Evolutionary conservation across 1,140 invertebrate genomes (phyloP), one percentile per base, ranked within the genome.

Genomic region (Pachypeltis micranthus): DNA sequence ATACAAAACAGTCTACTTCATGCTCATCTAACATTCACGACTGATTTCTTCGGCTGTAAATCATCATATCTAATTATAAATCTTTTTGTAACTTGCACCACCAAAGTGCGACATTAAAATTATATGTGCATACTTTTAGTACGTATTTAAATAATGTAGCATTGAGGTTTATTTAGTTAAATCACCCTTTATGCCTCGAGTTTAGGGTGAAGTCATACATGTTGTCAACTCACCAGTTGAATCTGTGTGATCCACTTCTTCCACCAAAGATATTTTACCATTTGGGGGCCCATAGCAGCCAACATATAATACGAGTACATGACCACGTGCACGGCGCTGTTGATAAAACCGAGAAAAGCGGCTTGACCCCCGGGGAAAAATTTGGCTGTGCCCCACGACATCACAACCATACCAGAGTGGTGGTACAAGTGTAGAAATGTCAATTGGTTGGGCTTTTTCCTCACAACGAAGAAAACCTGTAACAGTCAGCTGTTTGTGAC

Each of bases 361-460:
- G 29, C 66, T 65, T 70, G 69, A 44, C 67, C 66, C 72, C 31
- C 65, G 76, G 51, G 63, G 71, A 25, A 69, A 74, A 57, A 75
- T 74, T 63, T 61, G 2, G 84, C 84, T 7, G 80, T 80, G 21
- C 84, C 86, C 86, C 86, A 88, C 1, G 85, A 85, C 68, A 87
- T 81, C 78, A 87, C 81, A 1, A 86, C 86, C 86, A 89, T 90
- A 1, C 87, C 85, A 0, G 86, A 87, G 70, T 94, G 91, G 73
- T 93, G 91, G 70, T 92, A 92, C 66, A 93, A 78, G 68, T 93
- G 91, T n/a, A 95, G 79, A 72, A 92, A 92, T 0, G 88, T 88
- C 24, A 94, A 83, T 75, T 94, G 91, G 2, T 79, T 80, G 60
- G 88, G 82, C 70, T 92, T 92, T 73, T 93, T 93, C 29, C 90